Evolutionary conservation across 2,113 vertebrate species (phyloP).

Genomic region (Drymodes brunneopygia): DNA sequence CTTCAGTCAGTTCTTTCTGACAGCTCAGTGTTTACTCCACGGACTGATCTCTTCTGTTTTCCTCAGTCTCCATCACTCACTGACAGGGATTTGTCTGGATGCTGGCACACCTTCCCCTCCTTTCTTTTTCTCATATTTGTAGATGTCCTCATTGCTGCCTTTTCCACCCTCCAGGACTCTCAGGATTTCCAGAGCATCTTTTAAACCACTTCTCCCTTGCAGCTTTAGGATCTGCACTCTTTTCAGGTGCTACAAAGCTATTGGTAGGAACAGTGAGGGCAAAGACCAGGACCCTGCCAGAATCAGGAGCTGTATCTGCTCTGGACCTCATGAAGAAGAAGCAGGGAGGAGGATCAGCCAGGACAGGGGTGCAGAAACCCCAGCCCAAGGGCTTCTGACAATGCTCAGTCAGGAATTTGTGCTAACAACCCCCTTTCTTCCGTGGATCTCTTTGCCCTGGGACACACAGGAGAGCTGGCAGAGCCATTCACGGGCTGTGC

Average conservation of each 20-base stretch:
- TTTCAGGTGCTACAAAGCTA: not conserved
- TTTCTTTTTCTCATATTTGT: not conserved
- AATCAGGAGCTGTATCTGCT: not conserved
- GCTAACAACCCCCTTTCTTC: not conserved
- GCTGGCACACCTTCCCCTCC: not conserved
- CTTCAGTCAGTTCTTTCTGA: not conserved
- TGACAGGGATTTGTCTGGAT: not conserved
- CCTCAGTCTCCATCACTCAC: not conserved
- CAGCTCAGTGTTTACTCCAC: not conserved
- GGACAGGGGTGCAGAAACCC: not conserved
- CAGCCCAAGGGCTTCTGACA: not conserved
- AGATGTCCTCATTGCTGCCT: not conserved
- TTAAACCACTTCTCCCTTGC: not conserved
- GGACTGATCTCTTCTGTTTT: not conserved
- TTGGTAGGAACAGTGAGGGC: not conserved
- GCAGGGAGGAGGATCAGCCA: not conserved
- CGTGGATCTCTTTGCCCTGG: rapidly evolving
- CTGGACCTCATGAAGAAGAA: not conserved
- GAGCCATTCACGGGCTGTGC: not conserved
- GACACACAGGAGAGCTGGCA: not conserved
- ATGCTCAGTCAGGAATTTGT: not conserved
- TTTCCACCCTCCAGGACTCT: not conserved
- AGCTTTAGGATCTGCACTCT: not conserved
- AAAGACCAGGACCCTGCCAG: not conserved
- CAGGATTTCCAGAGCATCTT: not conserved